Evolutionary conservation across 2,797 vertebrate genomes (phyloP).

Genomic region (Liasis olivaceus): DNA sequence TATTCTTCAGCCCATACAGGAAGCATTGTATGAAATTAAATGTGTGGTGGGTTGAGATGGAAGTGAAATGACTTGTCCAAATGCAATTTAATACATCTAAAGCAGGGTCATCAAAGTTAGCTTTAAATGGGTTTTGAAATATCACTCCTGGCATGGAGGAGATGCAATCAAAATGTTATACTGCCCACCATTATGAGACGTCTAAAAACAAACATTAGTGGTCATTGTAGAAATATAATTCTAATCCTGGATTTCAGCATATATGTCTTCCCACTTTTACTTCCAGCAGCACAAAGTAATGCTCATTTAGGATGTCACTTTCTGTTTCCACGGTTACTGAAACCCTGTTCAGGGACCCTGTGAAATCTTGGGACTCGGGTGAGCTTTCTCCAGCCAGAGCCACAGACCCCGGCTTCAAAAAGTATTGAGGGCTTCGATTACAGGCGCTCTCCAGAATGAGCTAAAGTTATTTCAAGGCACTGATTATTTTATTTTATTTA

Average conservation of each 20-base stretch:
- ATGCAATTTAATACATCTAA: constrained; percentile 56
- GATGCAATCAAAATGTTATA: constrained; percentile 43
- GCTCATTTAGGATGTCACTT: constrained; percentile 42
- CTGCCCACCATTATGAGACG: constrained; percentile 32
- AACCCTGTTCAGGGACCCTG: constrained; percentile 16
- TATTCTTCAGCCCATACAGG: constrained; percentile 44
- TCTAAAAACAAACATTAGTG: constrained; percentile 40
- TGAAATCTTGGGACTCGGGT: constrained; percentile 45
- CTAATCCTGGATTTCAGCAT: constrained; percentile 33
- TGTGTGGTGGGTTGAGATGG: constrained; percentile 49
- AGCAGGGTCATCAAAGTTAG: constrained; percentile 54
- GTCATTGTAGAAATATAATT: constrained; percentile 24
- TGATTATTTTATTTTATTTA: neutral
- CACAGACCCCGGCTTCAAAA: constrained; percentile 31
- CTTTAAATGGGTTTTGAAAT: constrained; percentile 45
- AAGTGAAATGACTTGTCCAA: constrained; percentile 37
- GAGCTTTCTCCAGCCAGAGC: constrained; percentile 51
- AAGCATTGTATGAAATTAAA: constrained; percentile 56
- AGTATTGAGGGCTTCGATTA: neutral
- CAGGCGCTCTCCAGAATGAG: neutral
- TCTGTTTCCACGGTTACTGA: constrained; percentile 49
- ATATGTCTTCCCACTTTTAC: constrained; percentile 29
- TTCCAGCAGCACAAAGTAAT: neutral
- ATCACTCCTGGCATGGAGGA: constrained; percentile 51
- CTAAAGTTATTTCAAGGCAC: constrained; percentile 27